phyloP scores from a whole-genome alignment of 1,140 invertebrate genomes.

The Trichonephila inaurata region DNA sequence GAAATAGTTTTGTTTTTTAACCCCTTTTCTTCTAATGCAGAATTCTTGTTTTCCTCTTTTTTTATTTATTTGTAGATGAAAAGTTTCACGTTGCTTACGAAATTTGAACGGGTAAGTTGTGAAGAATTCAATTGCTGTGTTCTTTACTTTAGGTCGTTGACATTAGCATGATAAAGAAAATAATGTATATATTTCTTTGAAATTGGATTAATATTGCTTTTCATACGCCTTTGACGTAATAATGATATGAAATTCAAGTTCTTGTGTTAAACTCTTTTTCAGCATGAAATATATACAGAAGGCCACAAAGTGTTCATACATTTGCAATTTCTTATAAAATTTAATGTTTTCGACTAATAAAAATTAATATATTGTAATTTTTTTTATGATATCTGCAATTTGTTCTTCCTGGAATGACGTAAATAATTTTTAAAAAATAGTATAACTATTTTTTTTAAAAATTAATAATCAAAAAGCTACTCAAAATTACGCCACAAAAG shows the following conservation, averaged over 20 bases:
- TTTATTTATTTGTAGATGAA: constrained; percentile 25
- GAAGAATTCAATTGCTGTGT: background rate
- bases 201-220: background rate
- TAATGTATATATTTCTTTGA: background rate
- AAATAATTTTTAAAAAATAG: too few relatives aligned
- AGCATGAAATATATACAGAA: too few relatives aligned
- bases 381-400: too few relatives aligned
- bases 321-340: too few relatives aligned
- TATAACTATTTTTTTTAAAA: too few relatives aligned
- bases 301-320: too few relatives aligned
- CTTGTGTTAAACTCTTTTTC: background rate
- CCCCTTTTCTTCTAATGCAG: background rate
- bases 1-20: constrained; percentile 5
- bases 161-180: background rate
- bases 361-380: too few relatives aligned
- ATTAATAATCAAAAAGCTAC: too few relatives aligned
- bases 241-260: background rate
- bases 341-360: too few relatives aligned
- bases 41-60: constrained; percentile 4
- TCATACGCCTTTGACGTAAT: background rate
- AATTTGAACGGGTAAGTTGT: background rate
- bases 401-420: too few relatives aligned
- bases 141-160: background rate
- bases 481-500: too few relatives aligned
- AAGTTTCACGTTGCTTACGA: constrained; percentile 1